A percentile compares a stretch with the other conserved stretches of the same genome.
These are phyloP conservation scores for Barbus barbus DNA, from an alignment of 2,113 vertebrate genomes.

Conservation along the genomic window DNA sequence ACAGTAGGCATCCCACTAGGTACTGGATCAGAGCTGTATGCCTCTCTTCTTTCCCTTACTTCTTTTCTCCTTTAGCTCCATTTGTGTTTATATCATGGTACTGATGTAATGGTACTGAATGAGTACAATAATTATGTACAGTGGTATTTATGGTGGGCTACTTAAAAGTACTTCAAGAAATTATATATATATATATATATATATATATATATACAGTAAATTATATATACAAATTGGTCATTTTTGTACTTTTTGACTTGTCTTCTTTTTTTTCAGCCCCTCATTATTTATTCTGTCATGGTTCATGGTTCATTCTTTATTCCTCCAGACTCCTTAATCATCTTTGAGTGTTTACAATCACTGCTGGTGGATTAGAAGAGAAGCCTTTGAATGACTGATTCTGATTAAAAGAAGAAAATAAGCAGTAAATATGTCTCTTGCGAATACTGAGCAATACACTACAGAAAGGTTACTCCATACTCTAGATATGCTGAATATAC, in stretches of 20 bases:
- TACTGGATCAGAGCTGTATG: not conserved
- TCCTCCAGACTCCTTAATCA: conserved; percentile 68
- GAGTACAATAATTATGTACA: not conserved
- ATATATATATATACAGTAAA: too few relatives aligned
- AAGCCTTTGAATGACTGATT: conserved; percentile 53
- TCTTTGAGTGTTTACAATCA: conserved; percentile 59
- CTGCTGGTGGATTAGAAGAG: conserved; percentile 68
- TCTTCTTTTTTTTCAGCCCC: conserved; percentile 57
- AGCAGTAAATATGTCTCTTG: conserved; percentile 37
- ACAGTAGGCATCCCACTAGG: too few relatives aligned
- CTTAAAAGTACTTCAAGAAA: too few relatives aligned
- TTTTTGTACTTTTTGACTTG: not conserved
- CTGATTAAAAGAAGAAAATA: conserved; percentile 63
- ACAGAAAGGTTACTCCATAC: conserved; percentile 20
- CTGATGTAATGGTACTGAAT: not conserved
- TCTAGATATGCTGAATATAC: not conserved
- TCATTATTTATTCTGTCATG: conserved; percentile 60
- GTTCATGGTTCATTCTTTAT: conserved; percentile 47
- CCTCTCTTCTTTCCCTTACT: not conserved
- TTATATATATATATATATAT: too few relatives aligned
- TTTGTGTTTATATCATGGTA: not conserved
- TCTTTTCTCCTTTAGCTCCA: not conserved
- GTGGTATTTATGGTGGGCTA: not conserved
- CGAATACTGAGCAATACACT: conserved; percentile 61
- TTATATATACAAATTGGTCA: too few relatives aligned